Evolutionary conservation across 2,888 invertebrate species (phyloP).

Genomic region (Lasioglossum malachurum): DNA sequence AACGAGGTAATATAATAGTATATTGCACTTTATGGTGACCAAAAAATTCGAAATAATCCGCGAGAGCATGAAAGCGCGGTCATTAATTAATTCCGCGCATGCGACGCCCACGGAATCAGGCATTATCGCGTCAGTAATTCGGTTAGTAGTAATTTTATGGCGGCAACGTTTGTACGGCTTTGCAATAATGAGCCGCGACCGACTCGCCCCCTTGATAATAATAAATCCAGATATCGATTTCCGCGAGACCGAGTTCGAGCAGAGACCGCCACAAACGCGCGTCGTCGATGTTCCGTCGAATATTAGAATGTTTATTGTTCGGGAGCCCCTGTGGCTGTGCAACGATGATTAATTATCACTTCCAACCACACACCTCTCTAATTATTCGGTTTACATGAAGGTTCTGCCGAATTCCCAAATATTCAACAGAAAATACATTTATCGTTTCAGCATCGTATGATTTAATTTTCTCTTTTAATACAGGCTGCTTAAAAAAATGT

Average conservation of each 20-base stretch:
- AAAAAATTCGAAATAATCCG: slow-evolving; percentile 33
- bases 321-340: neutral
- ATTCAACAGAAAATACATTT: too few relatives aligned
- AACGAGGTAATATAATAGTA: neutral
- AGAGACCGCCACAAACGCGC: slow-evolving; percentile 17
- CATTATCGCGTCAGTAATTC: slow-evolving; percentile 64
- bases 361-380: neutral
- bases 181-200: slow-evolving; percentile 56
- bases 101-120: slow-evolving; percentile 36
- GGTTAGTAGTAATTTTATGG: slow-evolving; percentile 58
- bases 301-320: slow-evolving; percentile 47
- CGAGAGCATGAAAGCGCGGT: slow-evolving; percentile 8
- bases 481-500: neutral
- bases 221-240: slow-evolving; percentile 62
- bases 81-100: slow-evolving; percentile 59
- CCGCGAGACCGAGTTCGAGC: neutral
- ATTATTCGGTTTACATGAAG: neutral
- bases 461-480: neutral
- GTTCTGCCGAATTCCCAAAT: neutral
- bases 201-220: slow-evolving; percentile 57
- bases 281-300: slow-evolving; percentile 41
- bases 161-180: slow-evolving; percentile 47
- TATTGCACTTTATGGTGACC: neutral
- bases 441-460: neutral
- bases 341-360: slow-evolving; percentile 5